These are phyloP conservation scores for Peromyscus eremicus DNA, from an alignment of 2,797 vertebrate species.

Conservation along the genomic window DNA sequence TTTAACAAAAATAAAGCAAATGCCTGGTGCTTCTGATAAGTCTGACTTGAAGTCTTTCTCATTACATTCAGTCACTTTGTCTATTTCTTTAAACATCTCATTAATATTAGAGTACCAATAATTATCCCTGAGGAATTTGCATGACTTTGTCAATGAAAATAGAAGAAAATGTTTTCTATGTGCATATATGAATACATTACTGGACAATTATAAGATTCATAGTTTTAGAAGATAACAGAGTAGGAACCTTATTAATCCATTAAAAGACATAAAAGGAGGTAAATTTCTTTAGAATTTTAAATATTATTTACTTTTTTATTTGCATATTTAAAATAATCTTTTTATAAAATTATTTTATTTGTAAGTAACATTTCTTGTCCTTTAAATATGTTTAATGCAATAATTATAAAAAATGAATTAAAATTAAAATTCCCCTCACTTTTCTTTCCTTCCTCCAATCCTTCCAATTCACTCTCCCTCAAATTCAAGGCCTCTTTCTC, in stretches of 20 bases:
- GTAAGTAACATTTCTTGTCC: neutral
- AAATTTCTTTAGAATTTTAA: neutral
- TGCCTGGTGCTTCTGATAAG: neutral
- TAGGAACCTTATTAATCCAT: neutral
- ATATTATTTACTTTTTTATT: neutral
- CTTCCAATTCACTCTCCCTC: neutral
- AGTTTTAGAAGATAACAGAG: neutral
- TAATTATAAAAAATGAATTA: neutral
- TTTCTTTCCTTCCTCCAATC: neutral
- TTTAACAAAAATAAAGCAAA: constrained; percentile 25
- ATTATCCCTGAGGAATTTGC: neutral
- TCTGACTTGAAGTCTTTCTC: neutral
- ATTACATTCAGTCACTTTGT: neutral
- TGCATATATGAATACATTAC: neutral
- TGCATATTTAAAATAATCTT: neutral
- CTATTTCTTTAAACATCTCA: neutral
- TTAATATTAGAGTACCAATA: neutral
- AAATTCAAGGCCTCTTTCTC: neutral
- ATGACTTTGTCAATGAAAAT: neutral
- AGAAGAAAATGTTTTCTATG: neutral
- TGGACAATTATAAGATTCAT: neutral
- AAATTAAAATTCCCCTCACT: neutral
- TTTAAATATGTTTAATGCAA: neutral
- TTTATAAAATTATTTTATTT: neutral
- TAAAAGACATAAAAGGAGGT: neutral